Conservation (phyloP, 30 jellyfish, hydroid and myxozoan genomes). For the Aurelia sp. region DNA sequence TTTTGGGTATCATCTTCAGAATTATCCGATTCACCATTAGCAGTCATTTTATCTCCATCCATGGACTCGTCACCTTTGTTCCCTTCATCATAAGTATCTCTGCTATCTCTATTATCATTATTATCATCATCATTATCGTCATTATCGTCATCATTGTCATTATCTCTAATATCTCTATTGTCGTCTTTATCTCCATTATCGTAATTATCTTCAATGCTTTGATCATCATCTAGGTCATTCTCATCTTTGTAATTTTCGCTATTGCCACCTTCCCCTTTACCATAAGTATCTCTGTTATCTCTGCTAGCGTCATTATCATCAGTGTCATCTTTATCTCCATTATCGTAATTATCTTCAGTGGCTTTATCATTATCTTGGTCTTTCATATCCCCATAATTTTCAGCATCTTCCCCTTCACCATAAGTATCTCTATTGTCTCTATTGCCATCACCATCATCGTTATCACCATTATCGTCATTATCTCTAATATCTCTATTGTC, state of each 20-base stretch:
- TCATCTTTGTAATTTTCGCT: background rate
- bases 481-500: background rate
- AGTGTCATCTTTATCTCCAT: background rate
- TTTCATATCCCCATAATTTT: background rate
- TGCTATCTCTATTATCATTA: constrained; percentile 2
- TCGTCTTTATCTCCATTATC: background rate
- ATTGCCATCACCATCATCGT: background rate
- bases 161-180: background rate
- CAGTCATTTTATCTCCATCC: background rate
- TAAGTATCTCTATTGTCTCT: constrained; percentile 10
- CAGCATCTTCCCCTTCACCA: constrained; percentile 11
- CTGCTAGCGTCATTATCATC: background rate
- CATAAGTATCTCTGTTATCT: background rate
- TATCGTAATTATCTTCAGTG: background rate
- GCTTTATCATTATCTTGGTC: background rate
- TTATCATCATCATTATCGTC: constrained; percentile 1
- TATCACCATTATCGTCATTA: background rate
- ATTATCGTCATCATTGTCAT: background rate
- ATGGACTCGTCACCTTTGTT: background rate
- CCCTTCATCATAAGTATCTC: constrained; percentile 15
- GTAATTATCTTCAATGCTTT: background rate
- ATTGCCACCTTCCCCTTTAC: background rate
- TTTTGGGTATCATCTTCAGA: too few species aligned
- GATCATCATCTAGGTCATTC: background rate
- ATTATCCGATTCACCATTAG: too few species aligned